Evolutionary conservation across 2,888 invertebrate genomes (phyloP), one percentile per base, ranked within the genome.

Genomic region (Melanotus villosus): DNA sequence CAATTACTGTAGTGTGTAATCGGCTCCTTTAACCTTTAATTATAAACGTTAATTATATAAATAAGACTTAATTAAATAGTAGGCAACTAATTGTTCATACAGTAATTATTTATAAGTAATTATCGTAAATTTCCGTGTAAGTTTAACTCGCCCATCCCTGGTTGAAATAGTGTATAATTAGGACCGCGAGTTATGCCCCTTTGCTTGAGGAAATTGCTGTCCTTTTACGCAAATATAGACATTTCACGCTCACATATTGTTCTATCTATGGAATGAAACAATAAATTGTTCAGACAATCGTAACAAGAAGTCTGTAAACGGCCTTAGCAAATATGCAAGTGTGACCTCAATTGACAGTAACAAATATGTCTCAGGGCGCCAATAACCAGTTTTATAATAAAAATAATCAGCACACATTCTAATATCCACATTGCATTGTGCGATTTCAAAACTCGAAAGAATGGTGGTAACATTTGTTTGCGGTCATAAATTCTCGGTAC

Each of bases 311-410:
- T 47, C 38, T 52, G 45, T 50, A 60, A 72, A 75, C 77, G 78
- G 75, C 79, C 79, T 79, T 79, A 77, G 71, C 70, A 78, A 76
- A 76, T 79, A 79, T 79, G 79, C 77, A 73, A 65, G 64, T 65
- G 77, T 75, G 79, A 75, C 79, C 79, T 77, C 79, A 78, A 77
- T 79, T 72, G 73, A 74, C 74, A 75, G 72, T 72, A 75, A 70
- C 65, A 68, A 72, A 76, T 74, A 73, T 74, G 68, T 72, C 73
- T 75, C 67, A 70, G 75, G 74, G 74, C 74, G 71, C 70, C 67
- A 45, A 58, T 58, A 73, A 75, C 74, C 73, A 70, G 74, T 73
- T 75, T 68, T 57, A 66, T 59, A 57, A 72, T 60, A 71, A 70
- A 73, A 75, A 72, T 73, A 66, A 66, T 68, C 68, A 62, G 64